These are phyloP conservation scores for Odontesthes bonariensis DNA, from an alignment of 2,113 vertebrate species.

Conservation along the genomic window DNA sequence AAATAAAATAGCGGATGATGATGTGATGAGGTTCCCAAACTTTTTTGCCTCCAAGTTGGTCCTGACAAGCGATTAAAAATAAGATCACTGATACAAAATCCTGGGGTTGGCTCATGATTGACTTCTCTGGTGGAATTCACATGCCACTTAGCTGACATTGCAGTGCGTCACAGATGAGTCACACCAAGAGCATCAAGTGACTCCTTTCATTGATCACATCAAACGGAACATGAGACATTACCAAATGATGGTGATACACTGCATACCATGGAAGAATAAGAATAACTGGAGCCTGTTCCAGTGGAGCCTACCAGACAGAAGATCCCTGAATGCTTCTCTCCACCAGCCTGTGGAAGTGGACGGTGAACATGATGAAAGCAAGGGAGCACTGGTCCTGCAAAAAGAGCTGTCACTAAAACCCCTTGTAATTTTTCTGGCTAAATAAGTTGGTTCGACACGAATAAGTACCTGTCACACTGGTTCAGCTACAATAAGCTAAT, in stretches of 20 bases:
- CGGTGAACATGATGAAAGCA: slow-evolving; percentile 87
- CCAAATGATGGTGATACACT: slow-evolving; percentile 24
- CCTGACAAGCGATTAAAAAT: slow-evolving; percentile 3
- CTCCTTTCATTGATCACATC: slow-evolving; percentile 27
- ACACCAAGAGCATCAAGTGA: slow-evolving; percentile 21
- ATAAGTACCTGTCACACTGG: not conserved
- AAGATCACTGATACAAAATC: slow-evolving; percentile 4
- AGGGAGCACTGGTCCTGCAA: slow-evolving; percentile 83
- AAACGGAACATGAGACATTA: slow-evolving; percentile 16
- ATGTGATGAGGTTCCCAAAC: not conserved
- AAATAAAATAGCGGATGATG: not conserved
- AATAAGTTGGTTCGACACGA: not conserved
- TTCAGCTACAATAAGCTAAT: slow-evolving; percentile 5
- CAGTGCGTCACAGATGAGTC: slow-evolving; percentile 30
- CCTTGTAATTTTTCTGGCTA: not conserved
- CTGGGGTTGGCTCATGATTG: not conserved
- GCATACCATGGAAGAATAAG: slow-evolving; percentile 16
- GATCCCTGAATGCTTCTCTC: slow-evolving; percentile 89
- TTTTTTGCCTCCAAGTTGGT: not conserved
- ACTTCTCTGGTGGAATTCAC: not conserved
- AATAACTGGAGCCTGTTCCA: slow-evolving; percentile 16
- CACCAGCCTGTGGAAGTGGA: slow-evolving; percentile 90
- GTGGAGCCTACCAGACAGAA: slow-evolving; percentile 78
- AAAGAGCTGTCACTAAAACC: slow-evolving; percentile 24
- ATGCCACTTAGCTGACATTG: slow-evolving; percentile 1